phyloP scores from a whole-genome alignment of 2,797 vertebrate species.

The Leptodactylus fallax region DNA sequence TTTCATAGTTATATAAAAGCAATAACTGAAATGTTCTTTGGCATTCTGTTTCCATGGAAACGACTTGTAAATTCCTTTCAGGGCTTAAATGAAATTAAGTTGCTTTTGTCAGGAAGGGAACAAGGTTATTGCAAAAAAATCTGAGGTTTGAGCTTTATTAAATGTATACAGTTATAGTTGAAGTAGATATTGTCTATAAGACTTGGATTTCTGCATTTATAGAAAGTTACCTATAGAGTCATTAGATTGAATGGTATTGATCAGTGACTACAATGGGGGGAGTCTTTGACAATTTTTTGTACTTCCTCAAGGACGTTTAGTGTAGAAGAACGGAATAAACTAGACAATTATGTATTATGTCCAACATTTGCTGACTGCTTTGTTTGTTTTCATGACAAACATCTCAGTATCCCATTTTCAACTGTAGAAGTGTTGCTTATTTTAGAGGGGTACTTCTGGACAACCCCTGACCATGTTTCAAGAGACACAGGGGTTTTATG shows the following conservation, averaged over 20 bases:
- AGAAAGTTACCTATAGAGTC: too few species aligned
- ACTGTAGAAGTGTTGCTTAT: too few species aligned
- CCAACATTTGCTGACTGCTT: neutral
- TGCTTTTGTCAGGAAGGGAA: neutral
- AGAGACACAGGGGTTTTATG: too few species aligned
- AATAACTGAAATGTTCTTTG: conserved; percentile 9
- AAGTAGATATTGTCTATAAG: neutral
- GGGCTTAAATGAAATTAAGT: neutral
- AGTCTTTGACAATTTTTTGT: too few species aligned
- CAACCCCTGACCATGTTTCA: too few species aligned
- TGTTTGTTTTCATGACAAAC: neutral
- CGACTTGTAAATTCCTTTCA: neutral
- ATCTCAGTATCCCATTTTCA: neutral
- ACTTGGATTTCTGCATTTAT: too few species aligned
- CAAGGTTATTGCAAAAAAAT: neutral
- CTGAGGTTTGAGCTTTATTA: neutral
- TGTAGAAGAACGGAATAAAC: neutral
- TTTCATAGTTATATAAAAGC: neutral
- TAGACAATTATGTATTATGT: neutral
- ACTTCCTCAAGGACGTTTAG: neutral
- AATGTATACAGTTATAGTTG: neutral
- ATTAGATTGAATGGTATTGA: too few species aligned
- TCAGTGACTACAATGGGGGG: too few species aligned
- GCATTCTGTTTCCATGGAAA: conserved; percentile 22
- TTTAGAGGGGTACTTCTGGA: too few species aligned